Conservation (phyloP, 2,888 invertebrate species). For the Nephrotoma flavescens region DNA sequence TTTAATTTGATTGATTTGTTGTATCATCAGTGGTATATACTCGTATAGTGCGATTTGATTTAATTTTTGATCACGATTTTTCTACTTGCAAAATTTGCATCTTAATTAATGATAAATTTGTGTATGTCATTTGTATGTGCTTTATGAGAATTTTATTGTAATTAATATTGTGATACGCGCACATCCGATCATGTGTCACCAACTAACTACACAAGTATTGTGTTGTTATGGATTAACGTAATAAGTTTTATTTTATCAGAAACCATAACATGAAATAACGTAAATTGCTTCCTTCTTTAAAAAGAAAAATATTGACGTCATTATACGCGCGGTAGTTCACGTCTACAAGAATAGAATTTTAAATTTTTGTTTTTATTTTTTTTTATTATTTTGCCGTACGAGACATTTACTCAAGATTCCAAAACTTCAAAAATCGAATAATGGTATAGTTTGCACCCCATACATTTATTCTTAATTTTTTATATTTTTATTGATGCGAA, state of each 20-base stretch:
- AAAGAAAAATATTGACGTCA: not conserved
- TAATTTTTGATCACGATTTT: not conserved
- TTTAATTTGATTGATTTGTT: not conserved
- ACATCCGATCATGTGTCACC: not conserved
- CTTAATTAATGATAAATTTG: not conserved
- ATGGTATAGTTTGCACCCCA: too few relatives aligned
- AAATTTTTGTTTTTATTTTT: too few relatives aligned
- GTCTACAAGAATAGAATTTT: not conserved
- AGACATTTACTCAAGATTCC: too few relatives aligned
- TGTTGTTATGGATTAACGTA: not conserved
- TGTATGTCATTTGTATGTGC: not conserved
- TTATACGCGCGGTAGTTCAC: not conserved
- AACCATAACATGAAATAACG: not conserved
- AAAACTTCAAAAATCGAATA: too few relatives aligned
- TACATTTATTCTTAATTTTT: too few relatives aligned
- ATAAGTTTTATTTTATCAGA: not conserved
- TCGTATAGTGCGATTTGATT: not conserved
- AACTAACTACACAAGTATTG: not conserved
- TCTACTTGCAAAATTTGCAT: not conserved
- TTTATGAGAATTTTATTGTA: not conserved
- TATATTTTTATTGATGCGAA: too few relatives aligned
- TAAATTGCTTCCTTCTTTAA: not conserved
- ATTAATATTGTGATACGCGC: not conserved
- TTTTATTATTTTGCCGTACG: too few relatives aligned
- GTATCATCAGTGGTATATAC: not conserved